phyloP scores from a whole-genome alignment of 2,888 invertebrate species.

The Agrochola circellaris region DNA sequence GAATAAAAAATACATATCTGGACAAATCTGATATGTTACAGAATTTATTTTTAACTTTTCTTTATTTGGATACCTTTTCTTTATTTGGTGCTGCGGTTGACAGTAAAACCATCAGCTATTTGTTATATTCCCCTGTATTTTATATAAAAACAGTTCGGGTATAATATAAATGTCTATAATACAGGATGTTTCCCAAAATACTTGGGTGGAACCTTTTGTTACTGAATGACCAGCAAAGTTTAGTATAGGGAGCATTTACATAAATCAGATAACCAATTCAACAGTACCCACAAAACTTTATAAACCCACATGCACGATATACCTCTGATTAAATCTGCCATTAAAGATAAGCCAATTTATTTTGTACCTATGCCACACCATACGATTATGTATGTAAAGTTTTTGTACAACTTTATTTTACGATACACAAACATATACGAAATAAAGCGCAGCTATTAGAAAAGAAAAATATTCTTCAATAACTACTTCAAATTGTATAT shows the following conservation, averaged over 20 bases:
- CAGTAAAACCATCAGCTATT: background rate
- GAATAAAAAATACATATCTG: background rate
- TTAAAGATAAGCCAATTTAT: slow-evolving; percentile 26
- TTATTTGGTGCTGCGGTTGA: too few species aligned
- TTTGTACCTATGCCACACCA: too few species aligned
- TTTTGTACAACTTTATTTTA: background rate
- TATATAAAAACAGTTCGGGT: background rate
- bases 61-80: background rate
- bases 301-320: background rate
- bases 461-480: background rate
- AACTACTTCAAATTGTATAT: background rate
- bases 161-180: background rate
- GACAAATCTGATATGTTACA: background rate
- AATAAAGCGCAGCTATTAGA: background rate
- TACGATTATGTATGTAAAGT: background rate
- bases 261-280: slow-evolving; percentile 24
- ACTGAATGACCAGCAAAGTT: background rate
- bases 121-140: background rate
- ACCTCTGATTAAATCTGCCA: slow-evolving; percentile 4
- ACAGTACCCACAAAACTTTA: slow-evolving; percentile 15
- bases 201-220: background rate
- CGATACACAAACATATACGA: background rate
- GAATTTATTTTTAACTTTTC: background rate
- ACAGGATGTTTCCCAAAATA: background rate
- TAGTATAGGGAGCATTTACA: slow-evolving; percentile 4